A percentile compares a stretch with the other conserved stretches of the same genome.
Conservation (phyloP, 2,888 invertebrate species). For the Sinhomidia bicolor region DNA sequence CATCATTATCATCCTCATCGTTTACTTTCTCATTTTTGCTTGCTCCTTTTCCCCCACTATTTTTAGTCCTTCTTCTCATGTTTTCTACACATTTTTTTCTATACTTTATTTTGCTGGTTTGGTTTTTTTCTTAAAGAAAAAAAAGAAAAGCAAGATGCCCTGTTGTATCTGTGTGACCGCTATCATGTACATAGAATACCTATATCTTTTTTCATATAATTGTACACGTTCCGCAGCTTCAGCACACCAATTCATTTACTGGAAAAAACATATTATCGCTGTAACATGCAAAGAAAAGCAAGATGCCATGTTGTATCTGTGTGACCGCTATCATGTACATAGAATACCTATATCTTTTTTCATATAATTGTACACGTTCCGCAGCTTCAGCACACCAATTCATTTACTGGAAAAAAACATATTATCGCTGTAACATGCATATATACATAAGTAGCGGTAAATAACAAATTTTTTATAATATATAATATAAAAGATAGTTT, state of each 20-base stretch:
- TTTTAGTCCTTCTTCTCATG: background rate
- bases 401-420: too few relatives aligned
- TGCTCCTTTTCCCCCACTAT: background rate
- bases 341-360: too few relatives aligned
- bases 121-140: background rate
- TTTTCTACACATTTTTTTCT: constrained; percentile 4
- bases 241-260: too few relatives aligned
- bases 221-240: too few relatives aligned
- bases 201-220: background rate
- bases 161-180: background rate
- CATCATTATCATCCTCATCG: constrained; percentile 58
- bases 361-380: too few relatives aligned
- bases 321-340: background rate
- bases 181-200: background rate
- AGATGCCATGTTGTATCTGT: background rate
- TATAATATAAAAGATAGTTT: too few relatives aligned
- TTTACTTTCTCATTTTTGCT: constrained; percentile 35
- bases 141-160: background rate
- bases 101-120: background rate
- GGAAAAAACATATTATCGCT: too few relatives aligned
- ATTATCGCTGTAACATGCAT: too few relatives aligned
- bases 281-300: background rate
- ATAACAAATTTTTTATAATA: too few relatives aligned
- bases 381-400: too few relatives aligned
- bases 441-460: too few relatives aligned